Percentiles rank a stretch among this genome's conserved stretches.
Conservation (phyloP, 2,113 vertebrate species). For the Clinocottus analis region DNA sequence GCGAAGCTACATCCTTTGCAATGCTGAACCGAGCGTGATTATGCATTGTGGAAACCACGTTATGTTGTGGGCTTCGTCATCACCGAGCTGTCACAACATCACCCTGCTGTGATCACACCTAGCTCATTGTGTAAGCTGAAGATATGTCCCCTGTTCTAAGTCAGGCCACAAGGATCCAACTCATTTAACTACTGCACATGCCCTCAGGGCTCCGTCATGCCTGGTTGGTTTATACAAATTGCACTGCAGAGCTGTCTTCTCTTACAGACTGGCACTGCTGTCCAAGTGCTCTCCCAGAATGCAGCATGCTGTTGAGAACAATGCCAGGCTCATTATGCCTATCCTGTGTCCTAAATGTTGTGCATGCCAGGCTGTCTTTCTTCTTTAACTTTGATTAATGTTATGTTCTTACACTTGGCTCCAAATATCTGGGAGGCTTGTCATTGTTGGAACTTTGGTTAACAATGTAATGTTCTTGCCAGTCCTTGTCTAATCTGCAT, state of each 20-base stretch:
- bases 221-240: slow-evolving; percentile 40
- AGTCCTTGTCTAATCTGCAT: slow-evolving; percentile 27
- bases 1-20: slow-evolving; percentile 9
- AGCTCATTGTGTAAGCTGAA: neutral
- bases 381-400: slow-evolving; percentile 33
- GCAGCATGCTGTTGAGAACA: slow-evolving; percentile 52
- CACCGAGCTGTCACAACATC: neutral
- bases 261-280: slow-evolving; percentile 36
- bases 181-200: slow-evolving; percentile 22
- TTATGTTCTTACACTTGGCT: slow-evolving; percentile 41
- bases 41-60: neutral
- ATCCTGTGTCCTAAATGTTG: slow-evolving; percentile 43
- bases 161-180: slow-evolving; percentile 26
- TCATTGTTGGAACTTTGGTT: slow-evolving; percentile 30
- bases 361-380: slow-evolving; percentile 40
- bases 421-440: slow-evolving; percentile 36
- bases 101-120: slow-evolving; percentile 8
- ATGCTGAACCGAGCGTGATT: slow-evolving; percentile 24
- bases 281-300: slow-evolving; percentile 39
- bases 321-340: slow-evolving; percentile 54
- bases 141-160: neutral
- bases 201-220: slow-evolving; percentile 34
- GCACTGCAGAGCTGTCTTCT: slow-evolving; percentile 27
- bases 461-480: slow-evolving; percentile 38
- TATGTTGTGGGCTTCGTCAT: slow-evolving; percentile 3